Base-by-base conservation (phyloP, 2,797 vertebrate genomes). In the Tamandua tetradactyla region DNA sequence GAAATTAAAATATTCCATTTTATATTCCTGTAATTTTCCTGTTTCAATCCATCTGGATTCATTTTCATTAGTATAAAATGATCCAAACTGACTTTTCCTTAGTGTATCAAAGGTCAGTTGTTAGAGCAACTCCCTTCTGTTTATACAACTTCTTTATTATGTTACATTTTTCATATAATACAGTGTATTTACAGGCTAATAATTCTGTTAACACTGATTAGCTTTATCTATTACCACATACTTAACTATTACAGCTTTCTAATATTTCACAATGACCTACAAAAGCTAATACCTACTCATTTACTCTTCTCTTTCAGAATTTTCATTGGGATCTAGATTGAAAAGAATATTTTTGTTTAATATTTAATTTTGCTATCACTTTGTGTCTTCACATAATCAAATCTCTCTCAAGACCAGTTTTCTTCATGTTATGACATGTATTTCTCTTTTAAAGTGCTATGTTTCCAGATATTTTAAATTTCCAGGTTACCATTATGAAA, bases 21-120 rank as follows among this genome's bases (percentile, higher is more conserved):
- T 71, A 59, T 47, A 68, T 72, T 72, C 30, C 69, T 72, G 7
- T 93, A 27, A 69, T 84, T 79, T 74, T 32, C n/a, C 32, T 68
- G 62, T 81, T 78, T 84, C 75, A 92, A 85, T 57, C 30, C 84
- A 59, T 23, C 66, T 94, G 8, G 11, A 94, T 68, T 94, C 25
- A 75, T 57, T 89, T 13, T 57, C 37, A 2, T n/a, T 79, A 14
- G 68, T 22, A 1, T 40, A 35, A 57, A 10, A 94, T 15, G 22
- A 59, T n/a, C 57, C 49, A 82, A 87, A 66, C 7, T 47, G 0
- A 88, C 55, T 44, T 76, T 68, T 44, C 62, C 47, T 68, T 62
- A 27, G 30, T 62, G 9, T 76, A 74, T 11, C 44, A 69, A n/a
- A n/a, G n/a, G 75, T 93, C 52, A 81, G 10, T 7, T 78, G 40